These are phyloP conservation scores for Phylloscopus whistleri DNA, from an alignment of 2,113 vertebrate species.

Conservation along the genomic window DNA sequence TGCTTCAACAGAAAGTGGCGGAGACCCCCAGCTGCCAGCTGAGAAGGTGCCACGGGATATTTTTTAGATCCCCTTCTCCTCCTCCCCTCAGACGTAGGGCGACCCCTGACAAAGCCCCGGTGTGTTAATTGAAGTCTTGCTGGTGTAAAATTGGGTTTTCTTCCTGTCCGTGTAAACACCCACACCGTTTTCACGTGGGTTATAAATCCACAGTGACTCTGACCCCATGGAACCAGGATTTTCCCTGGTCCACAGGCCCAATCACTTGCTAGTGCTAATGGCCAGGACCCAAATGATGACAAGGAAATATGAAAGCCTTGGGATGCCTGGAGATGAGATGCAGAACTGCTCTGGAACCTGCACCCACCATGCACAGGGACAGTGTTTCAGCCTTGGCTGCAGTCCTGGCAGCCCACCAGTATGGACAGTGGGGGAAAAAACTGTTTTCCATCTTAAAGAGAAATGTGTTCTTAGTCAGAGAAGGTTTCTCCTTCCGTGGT, in stretches of 20 bases:
- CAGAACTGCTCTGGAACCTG: neutral
- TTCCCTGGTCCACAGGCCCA: neutral
- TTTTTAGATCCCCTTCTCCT: neutral
- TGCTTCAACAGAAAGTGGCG: neutral
- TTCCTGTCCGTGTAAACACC: neutral
- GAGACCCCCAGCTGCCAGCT: neutral
- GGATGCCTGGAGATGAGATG: neutral
- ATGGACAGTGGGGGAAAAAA: neutral
- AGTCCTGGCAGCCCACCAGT: neutral
- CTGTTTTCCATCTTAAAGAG: neutral
- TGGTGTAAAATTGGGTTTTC: neutral
- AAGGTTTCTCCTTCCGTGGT: neutral
- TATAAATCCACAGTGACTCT: neutral
- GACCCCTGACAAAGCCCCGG: neutral
- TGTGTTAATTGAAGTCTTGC: neutral
- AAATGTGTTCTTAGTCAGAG: neutral
- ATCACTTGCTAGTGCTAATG: neutral
- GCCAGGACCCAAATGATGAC: neutral
- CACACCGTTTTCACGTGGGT: accelerated
- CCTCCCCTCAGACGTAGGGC: neutral
- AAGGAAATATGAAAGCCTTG: neutral
- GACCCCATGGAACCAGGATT: neutral
- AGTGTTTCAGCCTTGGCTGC: neutral
- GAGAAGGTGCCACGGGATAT: neutral
- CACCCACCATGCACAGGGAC: neutral